Percentiles rank a stretch among this genome's conserved stretches.
Evolutionary conservation across 2,888 invertebrate genomes (phyloP).

Genomic region (Drosophila paranaensis): DNA sequence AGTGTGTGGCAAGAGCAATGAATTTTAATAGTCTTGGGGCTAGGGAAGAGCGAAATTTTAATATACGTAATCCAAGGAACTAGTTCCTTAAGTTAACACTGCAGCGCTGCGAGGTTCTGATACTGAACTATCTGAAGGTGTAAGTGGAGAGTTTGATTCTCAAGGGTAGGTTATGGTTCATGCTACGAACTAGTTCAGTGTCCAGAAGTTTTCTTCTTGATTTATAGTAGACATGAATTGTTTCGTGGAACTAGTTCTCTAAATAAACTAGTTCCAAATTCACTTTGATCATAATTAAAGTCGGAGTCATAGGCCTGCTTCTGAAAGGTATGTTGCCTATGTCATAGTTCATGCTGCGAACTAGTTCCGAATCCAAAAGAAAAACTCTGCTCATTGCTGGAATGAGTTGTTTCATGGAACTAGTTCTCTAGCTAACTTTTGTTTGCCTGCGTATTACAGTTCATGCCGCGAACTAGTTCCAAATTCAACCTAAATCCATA

Average conservation of each 20-base stretch:
- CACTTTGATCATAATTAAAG: too few species aligned
- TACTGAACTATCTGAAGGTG: too few species aligned
- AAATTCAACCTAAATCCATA: too few species aligned
- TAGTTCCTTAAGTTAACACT: neutral
- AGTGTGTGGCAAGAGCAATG: conserved; percentile 1
- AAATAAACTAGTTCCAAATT: neutral
- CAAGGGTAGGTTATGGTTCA: neutral
- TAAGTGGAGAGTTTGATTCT: too few species aligned
- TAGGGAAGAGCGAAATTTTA: neutral
- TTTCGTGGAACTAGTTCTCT: neutral
- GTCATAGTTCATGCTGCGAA: neutral
- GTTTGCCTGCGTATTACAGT: neutral
- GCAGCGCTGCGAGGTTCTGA: too few species aligned
- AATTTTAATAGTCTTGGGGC: neutral
- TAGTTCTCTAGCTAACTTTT: neutral
- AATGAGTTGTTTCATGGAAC: neutral
- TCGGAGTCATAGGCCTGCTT: too few species aligned
- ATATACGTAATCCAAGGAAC: neutral
- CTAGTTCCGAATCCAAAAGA: neutral
- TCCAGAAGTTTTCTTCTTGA: neutral
- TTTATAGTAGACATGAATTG: neutral
- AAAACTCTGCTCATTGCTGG: neutral
- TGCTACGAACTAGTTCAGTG: neutral
- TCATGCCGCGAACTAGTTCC: neutral
- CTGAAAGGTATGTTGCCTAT: too few species aligned